These are phyloP conservation scores for Porphyrio hochstetteri DNA, from an alignment of 2,113 vertebrate genomes.

Conservation along the genomic window DNA sequence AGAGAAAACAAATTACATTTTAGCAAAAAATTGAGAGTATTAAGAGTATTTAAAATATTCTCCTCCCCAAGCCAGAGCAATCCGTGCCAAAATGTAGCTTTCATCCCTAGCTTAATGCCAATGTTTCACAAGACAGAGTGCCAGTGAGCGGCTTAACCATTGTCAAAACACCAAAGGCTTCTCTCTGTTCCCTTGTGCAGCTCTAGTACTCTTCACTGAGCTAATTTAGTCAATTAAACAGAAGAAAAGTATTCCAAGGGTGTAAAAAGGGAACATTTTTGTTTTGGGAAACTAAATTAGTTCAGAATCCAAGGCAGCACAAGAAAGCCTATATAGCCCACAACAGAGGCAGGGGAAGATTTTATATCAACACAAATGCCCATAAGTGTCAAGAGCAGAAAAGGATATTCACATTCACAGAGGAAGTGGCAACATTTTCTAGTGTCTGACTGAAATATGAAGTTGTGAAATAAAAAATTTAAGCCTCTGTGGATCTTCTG, in stretches of 20 bases:
- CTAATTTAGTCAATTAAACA: constrained; percentile 11
- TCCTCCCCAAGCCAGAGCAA: not conserved
- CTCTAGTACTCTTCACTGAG: not conserved
- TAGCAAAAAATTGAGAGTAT: not conserved
- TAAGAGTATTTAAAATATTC: not conserved
- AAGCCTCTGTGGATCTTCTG: not conserved
- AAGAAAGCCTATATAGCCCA: not conserved
- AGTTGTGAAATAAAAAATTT: not conserved
- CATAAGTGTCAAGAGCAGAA: not conserved
- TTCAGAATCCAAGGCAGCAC: not conserved
- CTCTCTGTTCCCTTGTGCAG: not conserved
- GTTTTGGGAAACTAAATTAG: not conserved
- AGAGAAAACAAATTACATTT: not conserved
- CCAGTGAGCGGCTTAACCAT: not conserved
- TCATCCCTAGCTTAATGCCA: not conserved
- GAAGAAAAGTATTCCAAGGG: not conserved
- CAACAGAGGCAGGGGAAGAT: not conserved
- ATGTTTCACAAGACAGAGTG: not conserved
- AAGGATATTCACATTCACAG: not conserved
- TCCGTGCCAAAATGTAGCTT: not conserved
- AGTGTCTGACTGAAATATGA: not conserved
- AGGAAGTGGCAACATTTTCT: not conserved
- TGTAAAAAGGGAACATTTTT: not conserved
- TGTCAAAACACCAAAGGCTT: not conserved
- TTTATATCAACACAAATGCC: not conserved